Evolutionary conservation across 2,113 vertebrate genomes (phyloP).

Genomic region (Amphilophus citrinellus): DNA sequence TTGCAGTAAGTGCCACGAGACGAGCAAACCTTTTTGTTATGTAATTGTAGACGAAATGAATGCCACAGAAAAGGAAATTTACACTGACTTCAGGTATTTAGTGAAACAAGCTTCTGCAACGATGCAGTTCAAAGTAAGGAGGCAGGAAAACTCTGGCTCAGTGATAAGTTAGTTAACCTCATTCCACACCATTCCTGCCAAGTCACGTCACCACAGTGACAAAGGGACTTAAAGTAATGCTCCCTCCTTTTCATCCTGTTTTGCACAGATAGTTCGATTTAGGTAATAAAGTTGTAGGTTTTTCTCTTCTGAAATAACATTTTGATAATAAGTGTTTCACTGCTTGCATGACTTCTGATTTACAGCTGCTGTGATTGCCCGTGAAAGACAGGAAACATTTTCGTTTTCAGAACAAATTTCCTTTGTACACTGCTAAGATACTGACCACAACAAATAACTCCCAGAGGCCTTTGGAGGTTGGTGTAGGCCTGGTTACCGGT

Average conservation of each 20-base stretch:
- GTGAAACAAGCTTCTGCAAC: background rate
- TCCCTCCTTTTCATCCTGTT: no score
- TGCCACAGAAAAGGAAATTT: background rate
- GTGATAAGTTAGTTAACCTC: background rate
- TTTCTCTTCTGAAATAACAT: no score
- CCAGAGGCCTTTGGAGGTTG: background rate
- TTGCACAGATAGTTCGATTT: no score
- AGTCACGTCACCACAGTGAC: slow-evolving; percentile 39
- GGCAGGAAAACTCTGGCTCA: background rate
- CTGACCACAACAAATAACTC: background rate
- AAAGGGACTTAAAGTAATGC: background rate
- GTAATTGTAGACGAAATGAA: accelerated
- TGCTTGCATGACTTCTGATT: background rate
- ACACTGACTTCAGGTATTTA: background rate
- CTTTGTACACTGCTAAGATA: background rate
- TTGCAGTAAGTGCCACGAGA: background rate
- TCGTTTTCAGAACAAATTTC: no score
- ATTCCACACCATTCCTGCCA: slow-evolving; percentile 21
- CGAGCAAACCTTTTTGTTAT: background rate
- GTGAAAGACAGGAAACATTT: background rate
- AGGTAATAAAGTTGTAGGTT: no score
- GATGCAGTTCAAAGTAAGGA: background rate
- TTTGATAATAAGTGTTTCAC: no score
- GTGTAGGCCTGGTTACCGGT: background rate
- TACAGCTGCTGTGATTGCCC: background rate